Percentiles rank a stretch among this genome's conserved stretches.
These are phyloP conservation scores for Lerista edwardsae DNA, from an alignment of 2,797 vertebrate species.

Conservation along the genomic window DNA sequence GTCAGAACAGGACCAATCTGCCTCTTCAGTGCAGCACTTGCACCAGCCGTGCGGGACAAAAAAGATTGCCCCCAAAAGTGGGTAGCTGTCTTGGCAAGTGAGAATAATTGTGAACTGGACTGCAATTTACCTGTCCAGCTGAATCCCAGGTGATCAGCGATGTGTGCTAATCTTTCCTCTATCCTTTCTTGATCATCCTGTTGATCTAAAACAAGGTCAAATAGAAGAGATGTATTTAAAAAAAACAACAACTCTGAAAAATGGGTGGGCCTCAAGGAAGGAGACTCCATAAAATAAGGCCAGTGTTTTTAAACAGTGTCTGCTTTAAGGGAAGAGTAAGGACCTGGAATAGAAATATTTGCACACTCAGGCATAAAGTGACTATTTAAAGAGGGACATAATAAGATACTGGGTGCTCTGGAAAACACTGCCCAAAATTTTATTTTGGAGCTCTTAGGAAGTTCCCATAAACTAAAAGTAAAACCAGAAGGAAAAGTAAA, in stretches of 20 bases:
- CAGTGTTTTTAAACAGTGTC: not conserved
- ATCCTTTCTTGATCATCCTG: conserved; percentile 89
- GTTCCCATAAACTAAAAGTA: not conserved
- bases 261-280: conserved; percentile 43
- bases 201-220: conserved; percentile 88
- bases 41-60: not conserved
- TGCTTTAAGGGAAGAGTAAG: not conserved
- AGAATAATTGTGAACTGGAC: not conserved
- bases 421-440: conserved; percentile 31
- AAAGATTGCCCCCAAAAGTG: not conserved
- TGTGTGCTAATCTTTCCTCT: conserved; percentile 90
- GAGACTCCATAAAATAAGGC: conserved; percentile 40
- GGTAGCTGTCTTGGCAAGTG: not conserved
- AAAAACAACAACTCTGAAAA: not conserved
- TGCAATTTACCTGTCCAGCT: conserved; percentile 91
- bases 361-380: conserved; percentile 4
- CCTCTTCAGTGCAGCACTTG: no score
- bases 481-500: conserved; percentile 9
- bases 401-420: not conserved
- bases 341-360: not conserved
- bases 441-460: conserved; percentile 28
- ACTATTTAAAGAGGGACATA: not conserved
- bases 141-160: conserved; percentile 97
- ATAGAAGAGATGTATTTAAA: conserved; percentile 71
- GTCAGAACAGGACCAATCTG: no score